These are phyloP conservation scores for Leptoclinus maculatus DNA, from an alignment of 2,797 vertebrate species.

Conservation along the genomic window DNA sequence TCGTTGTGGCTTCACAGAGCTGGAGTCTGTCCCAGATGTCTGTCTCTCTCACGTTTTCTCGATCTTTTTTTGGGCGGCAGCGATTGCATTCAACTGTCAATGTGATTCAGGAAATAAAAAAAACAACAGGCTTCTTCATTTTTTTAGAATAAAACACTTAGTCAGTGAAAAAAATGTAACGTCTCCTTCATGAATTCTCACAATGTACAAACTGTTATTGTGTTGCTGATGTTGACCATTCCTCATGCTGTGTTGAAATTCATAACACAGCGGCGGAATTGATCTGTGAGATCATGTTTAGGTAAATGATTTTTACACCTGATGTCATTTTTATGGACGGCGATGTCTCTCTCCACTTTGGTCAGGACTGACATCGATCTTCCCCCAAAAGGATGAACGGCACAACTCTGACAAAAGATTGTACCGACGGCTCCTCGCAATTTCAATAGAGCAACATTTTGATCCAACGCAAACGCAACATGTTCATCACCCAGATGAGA, in stretches of 20 bases:
- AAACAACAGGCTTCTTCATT: background rate
- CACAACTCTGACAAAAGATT: background rate
- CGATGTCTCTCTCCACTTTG: too few relatives aligned
- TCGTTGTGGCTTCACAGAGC: constrained; percentile 44
- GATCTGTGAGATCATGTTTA: background rate
- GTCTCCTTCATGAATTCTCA: background rate
- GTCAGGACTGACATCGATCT: too few relatives aligned
- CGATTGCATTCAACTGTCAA: background rate
- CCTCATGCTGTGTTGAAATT: background rate
- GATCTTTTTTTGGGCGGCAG: background rate
- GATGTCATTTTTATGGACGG: too few relatives aligned
- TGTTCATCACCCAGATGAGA: background rate
- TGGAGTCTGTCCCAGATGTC: constrained; percentile 35
- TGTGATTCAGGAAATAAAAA: background rate
- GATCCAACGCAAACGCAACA: background rate
- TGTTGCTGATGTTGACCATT: background rate
- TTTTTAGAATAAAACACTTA: background rate
- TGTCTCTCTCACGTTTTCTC: background rate
- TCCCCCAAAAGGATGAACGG: too few relatives aligned
- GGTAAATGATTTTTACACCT: background rate
- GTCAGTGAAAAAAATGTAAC: background rate
- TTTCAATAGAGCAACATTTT: too few relatives aligned
- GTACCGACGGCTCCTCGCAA: background rate
- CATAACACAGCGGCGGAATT: background rate
- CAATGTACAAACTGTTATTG: background rate